A percentile compares a stretch with the other conserved stretches of the same genome.
Evolutionary conservation across 2,113 vertebrate genomes (phyloP).

Genomic region (Antechinus flavipes): DNA sequence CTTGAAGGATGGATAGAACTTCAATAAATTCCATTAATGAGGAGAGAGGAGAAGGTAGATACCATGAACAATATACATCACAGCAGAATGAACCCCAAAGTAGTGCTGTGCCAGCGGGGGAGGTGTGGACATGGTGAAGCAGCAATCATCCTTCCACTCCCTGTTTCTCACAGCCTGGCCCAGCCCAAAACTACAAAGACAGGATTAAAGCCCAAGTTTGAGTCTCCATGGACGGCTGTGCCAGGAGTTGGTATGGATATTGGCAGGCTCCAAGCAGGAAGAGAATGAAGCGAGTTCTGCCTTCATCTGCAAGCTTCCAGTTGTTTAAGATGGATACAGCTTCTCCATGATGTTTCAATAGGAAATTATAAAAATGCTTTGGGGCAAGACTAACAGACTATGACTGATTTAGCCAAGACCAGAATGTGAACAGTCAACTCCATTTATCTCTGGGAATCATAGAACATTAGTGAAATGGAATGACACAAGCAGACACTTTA

Average conservation of each 20-base stretch:
- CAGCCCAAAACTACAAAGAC: background rate
- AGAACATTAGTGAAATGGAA: background rate
- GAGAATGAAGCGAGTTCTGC: background rate
- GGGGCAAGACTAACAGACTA: background rate
- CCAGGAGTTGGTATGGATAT: background rate
- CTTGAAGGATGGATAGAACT: background rate
- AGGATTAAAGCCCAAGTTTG: background rate
- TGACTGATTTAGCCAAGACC: background rate
- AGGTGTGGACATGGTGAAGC: background rate
- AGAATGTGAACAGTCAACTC: background rate
- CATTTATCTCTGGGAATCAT: background rate
- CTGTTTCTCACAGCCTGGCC: background rate
- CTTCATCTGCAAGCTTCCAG: background rate
- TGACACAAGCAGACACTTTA: background rate
- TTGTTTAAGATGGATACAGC: background rate
- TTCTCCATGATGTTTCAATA: background rate
- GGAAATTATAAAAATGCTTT: background rate
- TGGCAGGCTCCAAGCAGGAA: background rate
- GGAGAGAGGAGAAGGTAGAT: background rate
- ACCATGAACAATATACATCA: background rate
- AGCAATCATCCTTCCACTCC: background rate
- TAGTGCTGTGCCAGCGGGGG: background rate
- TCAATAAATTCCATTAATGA: background rate
- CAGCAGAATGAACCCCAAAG: background rate
- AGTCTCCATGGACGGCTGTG: background rate